A percentile compares a stretch with the other conserved stretches of the same genome.
These are phyloP conservation scores for Erebia ligea DNA, from an alignment of 2,888 invertebrate genomes.

Conservation along the genomic window DNA sequence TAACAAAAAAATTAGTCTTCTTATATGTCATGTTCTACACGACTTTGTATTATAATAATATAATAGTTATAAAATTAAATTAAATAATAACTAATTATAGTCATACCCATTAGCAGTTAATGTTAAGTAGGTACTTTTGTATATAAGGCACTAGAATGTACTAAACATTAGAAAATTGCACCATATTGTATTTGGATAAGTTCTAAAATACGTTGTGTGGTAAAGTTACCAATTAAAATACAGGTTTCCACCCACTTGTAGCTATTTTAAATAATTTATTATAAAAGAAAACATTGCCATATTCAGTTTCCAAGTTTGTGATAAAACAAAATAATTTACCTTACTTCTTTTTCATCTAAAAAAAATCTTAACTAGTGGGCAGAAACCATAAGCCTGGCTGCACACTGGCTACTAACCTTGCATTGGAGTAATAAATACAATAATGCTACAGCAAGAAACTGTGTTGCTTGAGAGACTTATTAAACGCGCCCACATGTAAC, in stretches of 20 bases:
- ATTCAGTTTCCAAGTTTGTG: too few species aligned
- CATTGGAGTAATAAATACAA: too few species aligned
- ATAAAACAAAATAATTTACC: too few species aligned
- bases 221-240: slow-evolving; percentile 8
- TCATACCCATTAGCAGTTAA: slow-evolving; percentile 3
- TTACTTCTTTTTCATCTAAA: too few species aligned
- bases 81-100: slow-evolving; percentile 7
- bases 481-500: too few species aligned
- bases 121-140: slow-evolving; percentile 32
- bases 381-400: neutral
- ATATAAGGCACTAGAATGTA: slow-evolving; percentile 58
- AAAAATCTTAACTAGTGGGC: neutral
- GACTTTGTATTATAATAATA: slow-evolving; percentile 35
- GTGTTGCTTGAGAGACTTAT: too few species aligned
- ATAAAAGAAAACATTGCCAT: too few species aligned
- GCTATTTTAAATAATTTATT: neutral
- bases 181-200: slow-evolving; percentile 41
- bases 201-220: slow-evolving; percentile 31
- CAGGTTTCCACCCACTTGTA: slow-evolving; percentile 3
- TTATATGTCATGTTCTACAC: slow-evolving; percentile 56
- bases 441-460: too few species aligned
- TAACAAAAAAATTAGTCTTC: slow-evolving; percentile 35
- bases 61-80: neutral
- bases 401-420: neutral
- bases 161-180: slow-evolving; percentile 38